These are phyloP conservation scores for Mus musculus DNA, from an alignment of 2,113 vertebrate genomes.

Conservation along the genomic window GRCm39 chr6:120996501-120997000, in stretches of 20 bases:
- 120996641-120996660: constrained; percentile 92
- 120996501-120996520: neutral
- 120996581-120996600: neutral
- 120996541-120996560: neutral
- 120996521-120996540: neutral
- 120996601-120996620: neutral
- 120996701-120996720: constrained; percentile 86
- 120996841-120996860: constrained; percentile 67
- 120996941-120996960: neutral
- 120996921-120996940: neutral
- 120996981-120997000: neutral
- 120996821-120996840: constrained; percentile 62
- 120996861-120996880: constrained; percentile 44
- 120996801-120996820: constrained; percentile 69
- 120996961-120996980: neutral
- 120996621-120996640: constrained; percentile 4
- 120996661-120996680: constrained; percentile 94
- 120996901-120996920: constrained; percentile 45
- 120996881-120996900: constrained; percentile 75
- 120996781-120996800: constrained; percentile 85
- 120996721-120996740: constrained; percentile 90
- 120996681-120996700: constrained; percentile 89
- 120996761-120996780: constrained; percentile 68
- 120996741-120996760: constrained; percentile 89
- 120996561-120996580: neutral